Evolutionary conservation across 2,888 invertebrate species (phyloP), one percentile per base, ranked within the genome.

Genomic region (Tinea trinotella): DNA sequence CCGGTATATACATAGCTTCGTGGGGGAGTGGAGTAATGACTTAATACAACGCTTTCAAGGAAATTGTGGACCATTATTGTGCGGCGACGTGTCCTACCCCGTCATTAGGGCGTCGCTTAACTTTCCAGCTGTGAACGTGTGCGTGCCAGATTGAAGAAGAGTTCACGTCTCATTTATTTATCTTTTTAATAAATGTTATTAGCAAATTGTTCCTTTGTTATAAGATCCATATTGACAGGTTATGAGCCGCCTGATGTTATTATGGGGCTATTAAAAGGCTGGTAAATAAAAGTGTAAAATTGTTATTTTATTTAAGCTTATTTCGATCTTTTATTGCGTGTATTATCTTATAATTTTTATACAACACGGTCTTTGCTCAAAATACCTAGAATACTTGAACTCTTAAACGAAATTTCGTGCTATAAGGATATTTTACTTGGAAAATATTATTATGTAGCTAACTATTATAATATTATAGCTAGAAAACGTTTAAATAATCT

Each of bases 1-100:
- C 19, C 24, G 22, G 13, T 24, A 9, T 19, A 50, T 12, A 50
- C 48, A 17, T 17, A 48, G 48, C 50, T 50, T 50, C 50, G 50
- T 50, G 50, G 50, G 24, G 50, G 50, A 50, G 50, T 50, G 22
- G 18, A 50, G 24, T 50, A 50, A 50, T 50, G 76, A 71, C 79
- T 81, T 76, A 76, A 82, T 81, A 76, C 69, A 75, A 74, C 68
- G 71, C 73, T 77, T 76, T 75, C 68, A 71, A 62, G 69, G 70
- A 75, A 75, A 77, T 75, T 76, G 67, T 70, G 60, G 61, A 62
- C 68, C 65, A 74, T 76, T 74, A 75, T 64, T 60, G 66, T 55
- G 60, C 67, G 59, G 59, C 63, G 63, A 64, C 63, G 63, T 71
- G 69, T 71, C 68, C 71, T 61, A 66, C 64, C 65, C 64, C 63